These are phyloP conservation scores for Lithophane socia DNA, from an alignment of 2,888 invertebrate species.

Conservation along the genomic window DNA sequence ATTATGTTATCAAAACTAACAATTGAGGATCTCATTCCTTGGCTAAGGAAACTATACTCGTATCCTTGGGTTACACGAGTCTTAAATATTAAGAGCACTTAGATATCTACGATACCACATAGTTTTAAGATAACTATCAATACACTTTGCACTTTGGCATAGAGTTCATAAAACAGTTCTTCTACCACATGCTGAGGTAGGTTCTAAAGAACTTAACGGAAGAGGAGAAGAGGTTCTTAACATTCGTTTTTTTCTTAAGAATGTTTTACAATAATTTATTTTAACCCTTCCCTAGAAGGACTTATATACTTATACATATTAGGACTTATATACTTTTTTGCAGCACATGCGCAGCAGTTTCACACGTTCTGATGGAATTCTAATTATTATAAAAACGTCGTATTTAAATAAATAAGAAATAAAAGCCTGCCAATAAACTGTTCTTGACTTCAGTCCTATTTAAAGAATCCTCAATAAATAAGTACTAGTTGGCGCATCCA, in stretches of 20 bases:
- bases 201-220: too few relatives aligned
- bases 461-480: constrained; percentile 55
- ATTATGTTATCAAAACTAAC: constrained; percentile 55
- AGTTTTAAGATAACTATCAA: constrained; percentile 2
- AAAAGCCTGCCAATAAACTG: constrained; percentile 18
- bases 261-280: background rate
- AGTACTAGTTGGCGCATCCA: constrained; percentile 32
- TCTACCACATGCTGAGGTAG: background rate
- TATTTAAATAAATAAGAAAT: constrained; percentile 25
- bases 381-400: background rate
- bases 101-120: constrained; percentile 29
- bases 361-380: background rate
- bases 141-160: background rate
- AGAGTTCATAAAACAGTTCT: background rate
- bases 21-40: constrained; percentile 65
- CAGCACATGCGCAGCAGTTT: background rate
- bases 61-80: constrained; percentile 82
- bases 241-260: background rate
- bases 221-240: too few relatives aligned
- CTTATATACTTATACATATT: too few relatives aligned
- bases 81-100: constrained; percentile 85
- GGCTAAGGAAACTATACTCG: constrained; percentile 64
- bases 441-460: constrained; percentile 13
- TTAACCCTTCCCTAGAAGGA: background rate
- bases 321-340: background rate